These are phyloP conservation scores for Fragum sueziense DNA, from an alignment of 2,888 invertebrate species.

Conservation along the genomic window DNA sequence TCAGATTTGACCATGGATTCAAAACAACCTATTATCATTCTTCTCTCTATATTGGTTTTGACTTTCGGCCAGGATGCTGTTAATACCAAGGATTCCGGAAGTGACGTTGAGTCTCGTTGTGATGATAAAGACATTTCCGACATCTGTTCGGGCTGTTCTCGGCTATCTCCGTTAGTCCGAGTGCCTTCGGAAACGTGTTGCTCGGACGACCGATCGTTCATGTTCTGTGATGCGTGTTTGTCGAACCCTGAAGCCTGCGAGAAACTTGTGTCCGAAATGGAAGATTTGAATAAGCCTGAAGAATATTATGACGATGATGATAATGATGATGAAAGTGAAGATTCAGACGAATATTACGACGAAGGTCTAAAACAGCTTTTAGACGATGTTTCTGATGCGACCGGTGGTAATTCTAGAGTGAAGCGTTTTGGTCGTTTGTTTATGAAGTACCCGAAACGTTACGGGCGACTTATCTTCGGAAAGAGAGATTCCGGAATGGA, in stretches of 20 bases:
- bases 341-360: neutral
- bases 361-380: neutral
- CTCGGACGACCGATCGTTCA: constrained; percentile 15
- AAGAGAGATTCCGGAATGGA: constrained; percentile 17
- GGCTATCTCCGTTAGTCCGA: constrained; percentile 16
- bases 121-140: constrained; percentile 21
- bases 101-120: constrained; percentile 11
- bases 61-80: neutral
- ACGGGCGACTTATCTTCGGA: constrained; percentile 36
- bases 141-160: constrained; percentile 31
- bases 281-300: constrained; percentile 20
- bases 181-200: constrained; percentile 31
- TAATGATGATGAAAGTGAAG: neutral
- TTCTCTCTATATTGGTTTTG: neutral
- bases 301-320: constrained; percentile 8
- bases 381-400: neutral
- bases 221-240: constrained; percentile 50
- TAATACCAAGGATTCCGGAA: neutral
- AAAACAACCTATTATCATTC: neutral
- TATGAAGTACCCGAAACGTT: constrained; percentile 36
- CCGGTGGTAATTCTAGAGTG: neutral
- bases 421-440: constrained; percentile 44
- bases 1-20: neutral
- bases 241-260: constrained; percentile 29
- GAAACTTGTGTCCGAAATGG: constrained; percentile 36